phyloP scores from a whole-genome alignment of 2,797 vertebrate genomes.

The Aldrovandia affinis region DNA sequence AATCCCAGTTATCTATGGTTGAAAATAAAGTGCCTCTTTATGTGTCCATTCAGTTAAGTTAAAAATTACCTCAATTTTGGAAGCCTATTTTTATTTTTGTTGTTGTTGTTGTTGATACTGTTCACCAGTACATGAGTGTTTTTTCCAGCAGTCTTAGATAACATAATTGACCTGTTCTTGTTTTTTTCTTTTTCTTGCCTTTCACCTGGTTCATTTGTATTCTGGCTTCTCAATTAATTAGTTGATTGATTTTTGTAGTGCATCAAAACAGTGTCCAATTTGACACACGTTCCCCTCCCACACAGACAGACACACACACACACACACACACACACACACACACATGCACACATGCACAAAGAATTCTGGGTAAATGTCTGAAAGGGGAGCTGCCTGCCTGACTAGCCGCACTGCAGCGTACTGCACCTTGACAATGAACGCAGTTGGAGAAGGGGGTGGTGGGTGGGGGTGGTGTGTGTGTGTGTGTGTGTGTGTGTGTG shows the following conservation, averaged over 20 bases:
- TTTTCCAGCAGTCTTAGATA: not conserved
- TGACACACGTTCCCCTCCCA: not conserved
- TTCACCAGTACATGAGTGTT: not conserved
- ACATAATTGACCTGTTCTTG: not conserved
- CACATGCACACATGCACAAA: slow-evolving; percentile 9
- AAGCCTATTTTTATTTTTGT: too few species aligned
- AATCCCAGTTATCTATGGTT: too few species aligned
- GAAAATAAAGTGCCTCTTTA: too few species aligned
- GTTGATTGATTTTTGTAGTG: slow-evolving; percentile 23
- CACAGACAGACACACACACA: not conserved
- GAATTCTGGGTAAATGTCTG: not conserved
- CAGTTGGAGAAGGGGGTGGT: not conserved
- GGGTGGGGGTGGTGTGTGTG: not conserved
- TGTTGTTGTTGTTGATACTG: not conserved
- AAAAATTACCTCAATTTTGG: not conserved
- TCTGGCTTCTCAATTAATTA: not conserved
- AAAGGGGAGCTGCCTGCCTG: not conserved
- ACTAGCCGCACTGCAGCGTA: not conserved
- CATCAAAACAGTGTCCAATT: not conserved
- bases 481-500: not conserved
- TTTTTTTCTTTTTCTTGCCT: not conserved
- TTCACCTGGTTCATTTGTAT: not conserved
- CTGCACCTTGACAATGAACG: slow-evolving; percentile 7
- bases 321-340: slow-evolving; percentile 39
- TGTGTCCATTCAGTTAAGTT: not conserved